These are phyloP conservation scores for Idaea dimidiata DNA, from an alignment of 2,888 invertebrate genomes.

Conservation along the genomic window DNA sequence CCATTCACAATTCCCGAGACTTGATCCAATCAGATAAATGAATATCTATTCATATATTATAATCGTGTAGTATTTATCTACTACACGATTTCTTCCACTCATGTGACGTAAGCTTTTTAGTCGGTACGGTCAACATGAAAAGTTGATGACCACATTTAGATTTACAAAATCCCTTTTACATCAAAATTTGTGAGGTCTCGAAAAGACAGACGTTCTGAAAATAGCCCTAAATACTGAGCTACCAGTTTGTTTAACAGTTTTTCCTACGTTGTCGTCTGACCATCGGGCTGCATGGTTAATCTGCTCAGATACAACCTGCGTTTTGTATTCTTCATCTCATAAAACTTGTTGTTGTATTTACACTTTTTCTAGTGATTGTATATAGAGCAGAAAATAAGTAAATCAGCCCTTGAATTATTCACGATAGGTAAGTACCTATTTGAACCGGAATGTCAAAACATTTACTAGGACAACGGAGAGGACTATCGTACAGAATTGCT, in stretches of 20 bases:
- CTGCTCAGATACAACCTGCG: no score
- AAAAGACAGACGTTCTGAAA: constrained; percentile 1
- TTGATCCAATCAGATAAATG: constrained; percentile 28
- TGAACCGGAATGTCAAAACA: constrained; percentile 24
- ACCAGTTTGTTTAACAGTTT: no score
- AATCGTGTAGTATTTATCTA: no score
- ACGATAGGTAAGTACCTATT: constrained; percentile 17
- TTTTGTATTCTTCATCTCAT: no score
- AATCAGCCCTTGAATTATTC: constrained; percentile 33
- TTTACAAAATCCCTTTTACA: no score
- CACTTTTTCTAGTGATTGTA: constrained; percentile 7
- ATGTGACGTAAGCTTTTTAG: constrained; percentile 23
- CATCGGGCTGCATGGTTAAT: no score
- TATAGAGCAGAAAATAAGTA: constrained; percentile 29
- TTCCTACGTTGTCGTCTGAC: no score
- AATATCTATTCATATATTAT: constrained; percentile 23
- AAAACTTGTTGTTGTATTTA: neutral
- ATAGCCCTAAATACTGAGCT: no score
- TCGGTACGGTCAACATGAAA: constrained; percentile 9
- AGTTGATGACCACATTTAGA: neutral
- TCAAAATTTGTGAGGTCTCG: no score
- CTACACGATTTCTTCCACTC: constrained; percentile 25
- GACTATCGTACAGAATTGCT: neutral
- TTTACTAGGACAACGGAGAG: constrained; percentile 22
- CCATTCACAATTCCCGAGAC: constrained; percentile 7